Evolutionary conservation across 2,113 vertebrate genomes (phyloP).

Genomic region (Proteles cristata): DNA sequence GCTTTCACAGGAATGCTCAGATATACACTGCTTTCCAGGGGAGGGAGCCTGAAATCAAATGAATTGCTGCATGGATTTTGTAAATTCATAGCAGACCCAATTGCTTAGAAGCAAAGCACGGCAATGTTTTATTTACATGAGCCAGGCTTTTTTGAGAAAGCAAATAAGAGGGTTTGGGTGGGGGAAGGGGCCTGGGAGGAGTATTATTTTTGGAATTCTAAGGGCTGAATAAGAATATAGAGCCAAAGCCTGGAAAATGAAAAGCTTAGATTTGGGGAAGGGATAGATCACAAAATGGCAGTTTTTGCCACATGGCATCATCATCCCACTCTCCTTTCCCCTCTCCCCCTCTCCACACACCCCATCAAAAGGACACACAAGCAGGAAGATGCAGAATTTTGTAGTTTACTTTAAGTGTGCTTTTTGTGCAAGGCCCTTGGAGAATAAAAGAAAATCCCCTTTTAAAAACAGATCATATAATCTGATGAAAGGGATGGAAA

Average conservation of each 20-base stretch:
- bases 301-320: neutral
- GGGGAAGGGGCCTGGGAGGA: rapidly evolving
- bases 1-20: neutral
- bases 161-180: slow-evolving; percentile 34
- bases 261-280: slow-evolving; percentile 8
- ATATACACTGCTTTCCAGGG: neutral
- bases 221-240: slow-evolving; percentile 30
- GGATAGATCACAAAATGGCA: neutral
- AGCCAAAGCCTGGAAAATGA: slow-evolving; percentile 21
- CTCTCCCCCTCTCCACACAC: neutral
- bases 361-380: neutral
- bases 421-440: neutral
- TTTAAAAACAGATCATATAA: neutral
- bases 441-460: neutral
- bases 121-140: slow-evolving; percentile 35
- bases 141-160: neutral
- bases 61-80: neutral
- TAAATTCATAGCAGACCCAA: slow-evolving; percentile 18
- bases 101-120: slow-evolving; percentile 39
- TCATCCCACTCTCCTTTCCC: neutral
- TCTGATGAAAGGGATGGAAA: neutral
- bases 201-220: slow-evolving; percentile 48
- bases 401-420: neutral
- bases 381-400: neutral
- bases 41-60: neutral